These are phyloP conservation scores for Poecilia latipinna DNA, from an alignment of 2,113 vertebrate genomes.

Conservation along the genomic window DNA sequence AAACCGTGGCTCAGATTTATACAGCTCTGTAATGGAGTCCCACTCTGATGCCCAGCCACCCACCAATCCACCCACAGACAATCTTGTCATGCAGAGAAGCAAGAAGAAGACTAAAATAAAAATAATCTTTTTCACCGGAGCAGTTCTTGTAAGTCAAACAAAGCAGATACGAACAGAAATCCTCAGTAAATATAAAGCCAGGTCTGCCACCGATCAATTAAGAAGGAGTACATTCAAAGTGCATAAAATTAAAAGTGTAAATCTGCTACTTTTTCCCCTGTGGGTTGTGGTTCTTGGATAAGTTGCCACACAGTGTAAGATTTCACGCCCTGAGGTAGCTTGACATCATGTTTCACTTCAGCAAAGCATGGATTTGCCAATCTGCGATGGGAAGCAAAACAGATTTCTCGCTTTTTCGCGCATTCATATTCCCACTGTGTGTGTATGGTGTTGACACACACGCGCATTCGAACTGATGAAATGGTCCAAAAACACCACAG, in stretches of 20 bases:
- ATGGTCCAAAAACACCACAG: neutral
- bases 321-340: neutral
- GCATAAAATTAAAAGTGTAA: slow-evolving; percentile 6
- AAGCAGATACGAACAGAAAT: too few relatives aligned
- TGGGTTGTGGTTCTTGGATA: slow-evolving; percentile 30
- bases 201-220: too few relatives aligned
- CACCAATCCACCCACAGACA: slow-evolving; percentile 49
- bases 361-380: neutral
- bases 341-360: slow-evolving; percentile 45
- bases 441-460: neutral
- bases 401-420: too few relatives aligned
- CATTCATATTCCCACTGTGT: too few relatives aligned
- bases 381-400: neutral
- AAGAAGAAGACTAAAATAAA: neutral
- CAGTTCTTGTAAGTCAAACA: neutral
- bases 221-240: too few relatives aligned
- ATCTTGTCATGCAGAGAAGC: slow-evolving; percentile 15
- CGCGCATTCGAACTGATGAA: neutral
- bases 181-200: too few relatives aligned
- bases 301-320: slow-evolving; percentile 19
- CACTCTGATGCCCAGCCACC: slow-evolving; percentile 32
- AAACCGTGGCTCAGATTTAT: slow-evolving; percentile 33
- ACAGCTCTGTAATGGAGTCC: slow-evolving; percentile 17
- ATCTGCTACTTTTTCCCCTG: slow-evolving; percentile 29
- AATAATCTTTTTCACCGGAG: neutral